These are phyloP conservation scores for Tetraneura akinire DNA, from an alignment of 1,140 invertebrate species.

Conservation along the genomic window DNA sequence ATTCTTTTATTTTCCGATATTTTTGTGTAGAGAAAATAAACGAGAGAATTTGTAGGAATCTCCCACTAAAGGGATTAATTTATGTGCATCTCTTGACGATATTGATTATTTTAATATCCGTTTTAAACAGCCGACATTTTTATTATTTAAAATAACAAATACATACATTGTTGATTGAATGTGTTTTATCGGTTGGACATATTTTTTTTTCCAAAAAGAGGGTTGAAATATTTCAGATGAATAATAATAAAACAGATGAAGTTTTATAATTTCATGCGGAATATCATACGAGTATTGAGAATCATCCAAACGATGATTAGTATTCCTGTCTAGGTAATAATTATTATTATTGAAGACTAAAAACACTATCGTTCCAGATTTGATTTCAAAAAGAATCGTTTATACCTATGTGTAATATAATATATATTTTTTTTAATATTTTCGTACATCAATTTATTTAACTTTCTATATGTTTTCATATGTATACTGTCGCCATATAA, in stretches of 20 bases:
- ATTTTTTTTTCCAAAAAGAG: not conserved
- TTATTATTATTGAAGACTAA: too few species aligned
- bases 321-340: too few species aligned
- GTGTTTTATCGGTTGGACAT: not conserved
- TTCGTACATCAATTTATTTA: not conserved
- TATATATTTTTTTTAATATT: not conserved
- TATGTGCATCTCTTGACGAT: not conserved
- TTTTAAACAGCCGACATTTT: not conserved
- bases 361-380: not conserved
- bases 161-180: not conserved
- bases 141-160: not conserved
- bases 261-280: not conserved
- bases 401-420: too few species aligned
- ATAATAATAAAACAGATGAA: too few species aligned
- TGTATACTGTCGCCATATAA: not conserved
- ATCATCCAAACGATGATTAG: not conserved
- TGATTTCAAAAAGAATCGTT: not conserved
- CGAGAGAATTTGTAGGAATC: not conserved
- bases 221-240: not conserved
- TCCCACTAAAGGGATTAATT: not conserved
- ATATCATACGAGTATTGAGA: not conserved
- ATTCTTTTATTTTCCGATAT: too few species aligned
- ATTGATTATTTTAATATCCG: conserved; percentile 10
- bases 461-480: not conserved
- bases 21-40: too few species aligned